Evolutionary conservation across 2,113 vertebrate species (phyloP).

Genomic region (Rhinolophus ferrumequinum): DNA sequence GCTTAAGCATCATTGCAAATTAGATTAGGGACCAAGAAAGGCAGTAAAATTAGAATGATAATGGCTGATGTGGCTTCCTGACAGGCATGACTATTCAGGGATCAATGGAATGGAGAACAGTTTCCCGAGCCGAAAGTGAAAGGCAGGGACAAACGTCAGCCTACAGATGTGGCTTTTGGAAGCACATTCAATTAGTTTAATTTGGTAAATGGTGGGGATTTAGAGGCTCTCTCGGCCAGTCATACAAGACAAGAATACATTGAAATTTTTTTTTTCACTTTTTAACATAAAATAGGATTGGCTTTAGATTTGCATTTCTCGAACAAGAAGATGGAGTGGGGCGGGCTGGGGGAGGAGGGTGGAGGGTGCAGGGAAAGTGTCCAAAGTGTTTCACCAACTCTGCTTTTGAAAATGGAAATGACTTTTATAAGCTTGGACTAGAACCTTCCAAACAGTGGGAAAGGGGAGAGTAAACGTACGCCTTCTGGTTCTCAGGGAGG

Average conservation of each 20-base stretch:
- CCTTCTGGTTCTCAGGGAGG: background rate
- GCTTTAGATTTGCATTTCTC: conserved; percentile 92
- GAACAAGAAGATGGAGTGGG: conserved; percentile 76
- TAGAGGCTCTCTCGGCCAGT: conserved; percentile 96
- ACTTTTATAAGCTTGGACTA: conserved; percentile 60
- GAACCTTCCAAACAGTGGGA: conserved; percentile 48
- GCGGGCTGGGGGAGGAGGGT: background rate
- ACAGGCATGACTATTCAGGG: conserved; percentile 99
- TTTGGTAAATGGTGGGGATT: conserved; percentile 99
- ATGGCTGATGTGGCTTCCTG: conserved; percentile 99
- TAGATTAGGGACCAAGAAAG: conserved; percentile 99
- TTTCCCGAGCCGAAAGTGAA: conserved; percentile 91
- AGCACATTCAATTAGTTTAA: conserved; percentile 99
- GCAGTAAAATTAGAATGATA: conserved; percentile 99
- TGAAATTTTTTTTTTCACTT: conserved; percentile 92
- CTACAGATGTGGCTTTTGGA: conserved; percentile 98
- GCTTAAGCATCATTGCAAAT: conserved; percentile 99
- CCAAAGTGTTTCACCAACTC: conserved; percentile 81
- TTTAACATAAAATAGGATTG: conserved; percentile 96
- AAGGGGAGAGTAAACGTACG: background rate
- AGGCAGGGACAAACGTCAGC: conserved; percentile 94
- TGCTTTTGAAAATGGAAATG: conserved; percentile 84
- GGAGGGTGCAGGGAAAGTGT: conserved; percentile 65
- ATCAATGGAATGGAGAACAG: conserved; percentile 97
- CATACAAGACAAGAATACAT: conserved; percentile 98